A percentile compares a stretch with the other conserved stretches of the same genome.
phyloP scores from a whole-genome alignment of 2,797 vertebrate species.

The Labeo calbasu region DNA sequence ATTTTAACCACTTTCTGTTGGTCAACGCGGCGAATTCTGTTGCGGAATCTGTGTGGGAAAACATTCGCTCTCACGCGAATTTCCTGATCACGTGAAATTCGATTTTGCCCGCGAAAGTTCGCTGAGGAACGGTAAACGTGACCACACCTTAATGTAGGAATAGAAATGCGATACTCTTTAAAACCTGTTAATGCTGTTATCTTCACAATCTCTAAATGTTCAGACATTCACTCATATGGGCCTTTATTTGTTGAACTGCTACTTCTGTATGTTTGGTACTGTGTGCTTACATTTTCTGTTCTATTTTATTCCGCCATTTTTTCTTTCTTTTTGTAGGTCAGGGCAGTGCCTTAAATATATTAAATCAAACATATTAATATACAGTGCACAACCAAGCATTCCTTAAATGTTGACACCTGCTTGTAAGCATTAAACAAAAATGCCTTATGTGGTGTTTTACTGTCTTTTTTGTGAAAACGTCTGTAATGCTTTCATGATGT shows the following conservation, averaged over 20 bases:
- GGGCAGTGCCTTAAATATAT: conserved; percentile 27
- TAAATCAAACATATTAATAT: background rate
- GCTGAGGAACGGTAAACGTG: background rate
- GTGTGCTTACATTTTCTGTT: background rate
- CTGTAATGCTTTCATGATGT: background rate
- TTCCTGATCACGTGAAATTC: background rate
- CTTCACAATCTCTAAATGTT: background rate
- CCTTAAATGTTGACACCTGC: background rate
- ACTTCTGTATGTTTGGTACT: background rate
- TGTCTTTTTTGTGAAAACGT: background rate
- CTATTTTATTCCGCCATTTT: background rate
- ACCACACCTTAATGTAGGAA: background rate
- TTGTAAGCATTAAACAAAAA: conserved; percentile 15
- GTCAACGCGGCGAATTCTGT: background rate
- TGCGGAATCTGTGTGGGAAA: background rate
- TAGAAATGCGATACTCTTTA: background rate
- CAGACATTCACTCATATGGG: background rate
- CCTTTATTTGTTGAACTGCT: background rate
- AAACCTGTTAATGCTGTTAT: background rate
- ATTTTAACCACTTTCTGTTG: background rate
- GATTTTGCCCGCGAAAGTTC: background rate
- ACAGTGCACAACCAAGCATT: conserved; percentile 21
- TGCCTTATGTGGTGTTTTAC: background rate
- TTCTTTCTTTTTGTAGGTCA: background rate
- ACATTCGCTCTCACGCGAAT: background rate